Base-by-base conservation (phyloP, 2,113 vertebrate species). In the Bubalus kerabau region DNA sequence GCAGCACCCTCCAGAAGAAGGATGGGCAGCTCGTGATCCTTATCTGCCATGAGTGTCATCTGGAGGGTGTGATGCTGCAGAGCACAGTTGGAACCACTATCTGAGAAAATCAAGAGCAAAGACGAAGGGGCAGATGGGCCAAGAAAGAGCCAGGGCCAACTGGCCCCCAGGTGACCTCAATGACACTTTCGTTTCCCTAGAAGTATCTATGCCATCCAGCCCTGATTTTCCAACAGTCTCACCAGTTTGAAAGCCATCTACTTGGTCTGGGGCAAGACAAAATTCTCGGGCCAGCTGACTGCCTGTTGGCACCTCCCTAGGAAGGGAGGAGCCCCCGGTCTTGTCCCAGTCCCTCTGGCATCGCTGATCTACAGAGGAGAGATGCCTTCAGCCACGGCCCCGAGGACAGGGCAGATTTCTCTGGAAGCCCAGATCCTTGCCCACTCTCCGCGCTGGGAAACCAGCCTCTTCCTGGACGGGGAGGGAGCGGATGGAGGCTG, bases 371-470 rank as follows among this genome's bases (percentile, higher is more conserved):
- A 62, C 46, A 62, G 50, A 87, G 80, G 13, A 67, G 2, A 64
- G 74, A 40, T 21, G 83, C 93, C 97, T 98, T 94, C 64, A 96
- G 76, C 96, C 97, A 96, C 67, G 84, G 91, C 96, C 84, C 95
- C 82, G 30, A 96, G 87, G 82, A 90, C 96, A 91, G 90, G 98
- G 96, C 43, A 12, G 10, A 82, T 46, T 60, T 80, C 90, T 57
- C 95, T 93, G 90, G 19, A 84, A 96, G 62, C 71, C 43, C 71
- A 26, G 48, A 56, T 50, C 85, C 64, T 62, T 48, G 82, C 59
- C 2, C 1, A 36, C 98, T 98, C 98, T 98, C 97, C 71, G 15
- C 84, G 19, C 16, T 32, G 80, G 97, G 96, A 98, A 95, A 76
- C 80, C 19, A 19, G 95, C 80, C 95, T 87, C 89, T 83, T 94